Evolutionary conservation across 2,113 vertebrate genomes (phyloP), one percentile per base, ranked within the genome.

Genomic region (Arothron firmamentum): DNA sequence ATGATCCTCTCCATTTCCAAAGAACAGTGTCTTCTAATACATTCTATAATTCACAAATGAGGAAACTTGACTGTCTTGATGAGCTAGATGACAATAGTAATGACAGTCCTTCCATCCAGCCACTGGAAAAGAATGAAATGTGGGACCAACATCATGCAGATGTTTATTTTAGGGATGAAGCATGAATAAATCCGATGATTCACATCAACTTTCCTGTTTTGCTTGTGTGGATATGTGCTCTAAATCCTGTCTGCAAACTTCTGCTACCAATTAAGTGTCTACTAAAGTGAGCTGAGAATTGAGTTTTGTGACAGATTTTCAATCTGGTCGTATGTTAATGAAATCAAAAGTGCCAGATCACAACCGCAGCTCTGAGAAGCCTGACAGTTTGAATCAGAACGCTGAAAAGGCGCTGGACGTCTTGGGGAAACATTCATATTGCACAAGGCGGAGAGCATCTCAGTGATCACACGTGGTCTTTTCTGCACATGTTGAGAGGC

Each of bases 401-500:
- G 54, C 23, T 59, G 7, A 67, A 59, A 75, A 52, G 13, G 65
- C 58, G 43, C 34, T 19, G 65, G 21, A 34, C 53, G 56, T 74
- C 70, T 48, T 31, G 45, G 25, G 55, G 46, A 34, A 28, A 56
- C 56, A 65, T 49, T 66, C 79, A 79, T 62, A 70, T 73, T 52
- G 43, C 20, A 75, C 21, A 43, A 67, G 76, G 65, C 48, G 31
- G 56, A 63, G 58, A 56, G 74, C 53, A 20, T 67, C 67, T 79
- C 58, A 70, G 52, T 72, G 55, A 75, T 62, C 57, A 62, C 75
- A 68, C 56, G 28, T 61, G 58, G 64, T 54, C 70, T 67, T 72
- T 79, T 75, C 59, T 70, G 63, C 75, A 75, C 64, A 83, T 83
- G 74, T 77, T 80, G 62, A 72, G 45, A 58, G 45, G 57, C 67